Evolutionary conservation across 2,113 vertebrate species (phyloP), one percentile per base, ranked within the genome.

Genomic region (Pseudorectes ferrugineus): DNA sequence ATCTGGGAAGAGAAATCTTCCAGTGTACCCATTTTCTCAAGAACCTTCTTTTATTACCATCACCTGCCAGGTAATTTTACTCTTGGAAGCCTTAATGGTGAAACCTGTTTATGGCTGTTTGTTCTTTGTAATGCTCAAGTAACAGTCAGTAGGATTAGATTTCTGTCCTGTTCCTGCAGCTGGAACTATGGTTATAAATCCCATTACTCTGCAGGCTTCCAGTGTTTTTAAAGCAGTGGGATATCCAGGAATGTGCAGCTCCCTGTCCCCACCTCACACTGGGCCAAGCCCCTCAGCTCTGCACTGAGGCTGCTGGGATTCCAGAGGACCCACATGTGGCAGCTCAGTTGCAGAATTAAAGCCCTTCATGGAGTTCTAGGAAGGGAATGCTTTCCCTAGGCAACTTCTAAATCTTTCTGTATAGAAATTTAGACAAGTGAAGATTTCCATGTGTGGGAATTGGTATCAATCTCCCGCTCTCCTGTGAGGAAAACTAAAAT

Each of bases 31-130:
- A 1, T 96, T 91, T 29, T 97, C 96, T 45, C 96, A 89, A 62
- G 98, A 99, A 1, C 98, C 98, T 5, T 97, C 99, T 14, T 99
- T 98, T 42, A 89, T 99, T 94, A 98, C 98, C 70, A 91, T 99
- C 95, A 98, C 97, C 45, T 99, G 96, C 91, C 99, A 99, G 99
- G 99, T 99, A 99, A 96, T 85, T 71, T 66, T 76, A 40, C 12
- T 75, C 38, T 24, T n/a, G 61, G 65, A 73, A 87, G 24, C 38
- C 23, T n/a, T 78, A 76, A 14, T 83, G 46, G n/a, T 67, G 40
- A 74, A 54, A 65, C 9, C 33, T 65, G 3, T 43, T 78, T 16
- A 28, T 31, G 66, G 46, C 19, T 87, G 23, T 48, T 3, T 54
- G 35, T 65, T 75, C 58, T 79, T 77, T 52, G 9, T 45, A 45